Conservation (phyloP, 2,888 invertebrate genomes). For the Brenthis ino region DNA sequence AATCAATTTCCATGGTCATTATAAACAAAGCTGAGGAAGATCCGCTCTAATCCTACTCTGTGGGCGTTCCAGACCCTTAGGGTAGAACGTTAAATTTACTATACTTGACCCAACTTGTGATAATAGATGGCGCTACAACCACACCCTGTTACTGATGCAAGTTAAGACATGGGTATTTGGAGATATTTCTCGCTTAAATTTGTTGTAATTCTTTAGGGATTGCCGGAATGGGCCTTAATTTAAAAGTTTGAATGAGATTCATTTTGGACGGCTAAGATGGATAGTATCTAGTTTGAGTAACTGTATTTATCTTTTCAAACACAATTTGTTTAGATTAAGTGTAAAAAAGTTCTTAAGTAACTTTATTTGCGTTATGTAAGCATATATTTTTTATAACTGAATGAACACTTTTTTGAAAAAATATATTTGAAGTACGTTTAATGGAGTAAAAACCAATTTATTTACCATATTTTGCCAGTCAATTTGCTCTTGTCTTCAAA, state of each 20-base stretch:
- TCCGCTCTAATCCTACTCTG: conserved; percentile 40
- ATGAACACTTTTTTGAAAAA: not conserved
- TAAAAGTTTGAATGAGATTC: conserved; percentile 37
- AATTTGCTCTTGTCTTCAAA: no score
- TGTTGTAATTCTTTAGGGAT: conserved; percentile 39
- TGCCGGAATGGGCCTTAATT: conserved; percentile 34
- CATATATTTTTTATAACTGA: conserved; percentile 1
- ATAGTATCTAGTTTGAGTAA: conserved; percentile 26
- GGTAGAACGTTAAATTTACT: conserved; percentile 41
- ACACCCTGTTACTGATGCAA: conserved; percentile 38
- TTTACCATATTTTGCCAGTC: no score
- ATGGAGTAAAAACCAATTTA: no score
- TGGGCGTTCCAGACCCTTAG: conserved; percentile 38
- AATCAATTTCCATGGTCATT: conserved; percentile 43
- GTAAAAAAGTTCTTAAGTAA: not conserved
- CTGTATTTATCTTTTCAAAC: conserved; percentile 19
- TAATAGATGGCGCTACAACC: conserved; percentile 42
- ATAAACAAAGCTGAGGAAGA: conserved; percentile 40
- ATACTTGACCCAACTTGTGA: conserved; percentile 41
- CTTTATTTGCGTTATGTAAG: conserved; percentile 1
- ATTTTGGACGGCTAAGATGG: conserved; percentile 30
- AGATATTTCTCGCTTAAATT: conserved; percentile 35
- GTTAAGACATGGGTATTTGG: conserved; percentile 38
- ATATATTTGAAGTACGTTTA: no score
- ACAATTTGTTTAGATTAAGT: conserved; percentile 15